Conservation (phyloP, 2,113 vertebrate species). For the Oceanodroma tethys region DNA sequence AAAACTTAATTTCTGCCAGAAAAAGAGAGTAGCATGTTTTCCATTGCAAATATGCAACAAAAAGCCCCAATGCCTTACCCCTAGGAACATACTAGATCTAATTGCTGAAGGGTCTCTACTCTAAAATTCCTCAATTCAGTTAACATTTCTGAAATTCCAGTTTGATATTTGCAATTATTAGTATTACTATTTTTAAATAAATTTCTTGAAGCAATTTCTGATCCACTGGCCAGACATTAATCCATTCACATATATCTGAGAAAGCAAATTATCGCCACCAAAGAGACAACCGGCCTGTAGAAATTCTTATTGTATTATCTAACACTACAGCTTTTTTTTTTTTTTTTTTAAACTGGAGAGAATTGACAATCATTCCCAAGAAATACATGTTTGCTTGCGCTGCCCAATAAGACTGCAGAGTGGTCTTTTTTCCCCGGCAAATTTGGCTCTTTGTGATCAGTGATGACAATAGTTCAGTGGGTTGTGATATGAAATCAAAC, state of each 20-base stretch:
- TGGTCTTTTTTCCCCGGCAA: not conserved
- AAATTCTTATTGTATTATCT: not conserved
- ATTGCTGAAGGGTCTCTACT: not conserved
- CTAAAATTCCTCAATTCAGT: not conserved
- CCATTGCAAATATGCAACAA: not conserved
- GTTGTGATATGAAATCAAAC: not conserved
- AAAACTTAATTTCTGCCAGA: not conserved
- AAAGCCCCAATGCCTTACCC: not conserved
- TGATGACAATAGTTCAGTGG: no score
- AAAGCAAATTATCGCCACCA: not conserved
- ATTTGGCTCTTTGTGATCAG: not conserved
- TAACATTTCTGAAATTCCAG: not conserved
- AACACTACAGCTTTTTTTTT: not conserved
- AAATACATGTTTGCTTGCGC: fast-evolving
- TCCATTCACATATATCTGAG: not conserved
- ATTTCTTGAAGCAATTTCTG: not conserved
- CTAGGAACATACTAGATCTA: not conserved
- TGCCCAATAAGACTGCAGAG: not conserved
- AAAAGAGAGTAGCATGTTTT: not conserved
- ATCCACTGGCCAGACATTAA: not conserved
- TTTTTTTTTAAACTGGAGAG: not conserved
- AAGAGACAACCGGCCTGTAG: not conserved
- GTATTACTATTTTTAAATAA: not conserved
- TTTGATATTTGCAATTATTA: no score
- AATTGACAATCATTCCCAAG: not conserved